Conservation (phyloP, 2,797 vertebrate genomes). For the Halcyon smyrnensis region DNA sequence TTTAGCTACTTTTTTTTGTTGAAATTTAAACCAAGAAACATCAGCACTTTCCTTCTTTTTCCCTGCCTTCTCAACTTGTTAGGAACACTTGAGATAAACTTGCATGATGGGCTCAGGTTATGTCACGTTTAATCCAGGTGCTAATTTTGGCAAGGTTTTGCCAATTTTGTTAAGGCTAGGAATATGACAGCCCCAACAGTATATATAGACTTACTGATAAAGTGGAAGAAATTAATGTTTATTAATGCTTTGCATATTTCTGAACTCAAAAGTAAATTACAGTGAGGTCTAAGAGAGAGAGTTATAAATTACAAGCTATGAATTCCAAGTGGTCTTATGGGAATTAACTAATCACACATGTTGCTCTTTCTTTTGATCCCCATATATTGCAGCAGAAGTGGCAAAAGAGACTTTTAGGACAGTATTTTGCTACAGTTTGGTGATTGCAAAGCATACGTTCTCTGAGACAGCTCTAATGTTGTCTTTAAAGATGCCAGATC, state of each 20-base stretch:
- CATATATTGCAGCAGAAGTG: not conserved
- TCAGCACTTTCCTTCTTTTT: not conserved
- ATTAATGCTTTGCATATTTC: not conserved
- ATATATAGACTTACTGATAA: not conserved
- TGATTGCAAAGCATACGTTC: not conserved
- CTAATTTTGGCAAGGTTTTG: conserved; percentile 5
- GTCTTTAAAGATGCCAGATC: not conserved
- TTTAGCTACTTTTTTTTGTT: not conserved
- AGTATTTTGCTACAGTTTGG: not conserved
- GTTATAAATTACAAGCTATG: not conserved
- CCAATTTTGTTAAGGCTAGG: not conserved
- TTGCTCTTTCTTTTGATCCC: not conserved
- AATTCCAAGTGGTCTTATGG: not conserved
- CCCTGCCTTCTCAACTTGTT: not conserved
- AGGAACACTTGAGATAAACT: not conserved
- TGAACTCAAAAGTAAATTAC: not conserved
- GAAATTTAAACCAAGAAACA: not conserved
- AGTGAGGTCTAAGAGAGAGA: not conserved
- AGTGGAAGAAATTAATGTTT: not conserved
- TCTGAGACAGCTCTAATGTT: not conserved
- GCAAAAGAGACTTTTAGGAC: not conserved
- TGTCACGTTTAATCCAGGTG: not conserved
- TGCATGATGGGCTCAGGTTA: not conserved
- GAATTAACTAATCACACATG: not conserved
- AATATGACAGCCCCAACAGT: not conserved